These are phyloP conservation scores for Hemaris fuciformis DNA, from an alignment of 2,888 invertebrate genomes.

Conservation along the genomic window DNA sequence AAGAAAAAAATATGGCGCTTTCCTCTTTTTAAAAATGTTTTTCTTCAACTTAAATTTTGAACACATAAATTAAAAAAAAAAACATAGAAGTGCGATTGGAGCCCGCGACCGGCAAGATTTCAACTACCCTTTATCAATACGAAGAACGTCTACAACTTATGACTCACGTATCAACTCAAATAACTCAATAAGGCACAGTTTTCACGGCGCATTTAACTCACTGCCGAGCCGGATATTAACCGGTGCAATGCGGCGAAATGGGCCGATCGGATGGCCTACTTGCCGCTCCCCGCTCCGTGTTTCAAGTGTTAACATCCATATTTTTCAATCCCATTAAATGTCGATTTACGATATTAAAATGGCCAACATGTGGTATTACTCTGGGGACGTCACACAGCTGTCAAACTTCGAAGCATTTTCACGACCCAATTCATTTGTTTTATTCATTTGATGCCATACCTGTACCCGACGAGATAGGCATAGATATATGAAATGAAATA, in stretches of 20 bases:
- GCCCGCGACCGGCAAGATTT: no score
- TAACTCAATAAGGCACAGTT: not conserved
- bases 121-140: no score
- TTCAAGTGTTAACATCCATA: not conserved
- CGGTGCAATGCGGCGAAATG: slow-evolving; percentile 5
- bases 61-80: no score
- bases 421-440: no score
- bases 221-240: not conserved
- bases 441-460: no score
- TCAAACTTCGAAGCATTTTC: not conserved
- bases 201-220: not conserved
- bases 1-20: no score
- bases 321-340: not conserved
- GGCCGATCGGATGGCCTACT: slow-evolving; percentile 6
- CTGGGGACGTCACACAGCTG: not conserved
- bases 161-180: not conserved
- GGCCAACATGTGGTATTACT: not conserved
- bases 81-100: no score
- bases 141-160: not conserved
- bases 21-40: no score
- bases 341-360: not conserved
- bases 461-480: no score
- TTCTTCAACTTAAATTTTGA: no score
- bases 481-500: no score
- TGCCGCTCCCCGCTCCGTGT: not conserved